Conservation (phyloP, 2,113 vertebrate species). For the Plecturocebus donacophilus region DNA sequence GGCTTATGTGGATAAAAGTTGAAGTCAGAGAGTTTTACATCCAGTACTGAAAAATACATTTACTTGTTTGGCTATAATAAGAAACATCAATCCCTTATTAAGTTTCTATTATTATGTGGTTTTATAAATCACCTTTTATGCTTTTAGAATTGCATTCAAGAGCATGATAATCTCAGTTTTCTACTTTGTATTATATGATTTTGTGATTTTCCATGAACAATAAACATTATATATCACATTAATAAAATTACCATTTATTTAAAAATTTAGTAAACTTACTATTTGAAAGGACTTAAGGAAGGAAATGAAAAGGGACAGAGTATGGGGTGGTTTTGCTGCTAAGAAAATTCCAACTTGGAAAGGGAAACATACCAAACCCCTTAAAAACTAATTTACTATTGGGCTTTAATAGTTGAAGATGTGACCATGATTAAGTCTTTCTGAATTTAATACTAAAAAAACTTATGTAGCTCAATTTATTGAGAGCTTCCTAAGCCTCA, state of each 20-base stretch:
- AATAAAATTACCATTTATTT: background rate
- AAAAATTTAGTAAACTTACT: background rate
- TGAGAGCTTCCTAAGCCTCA: background rate
- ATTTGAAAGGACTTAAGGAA: fast-evolving
- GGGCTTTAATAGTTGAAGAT: background rate
- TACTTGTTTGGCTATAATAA: background rate
- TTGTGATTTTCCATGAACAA: background rate
- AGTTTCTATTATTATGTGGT: background rate
- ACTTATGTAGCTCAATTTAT: background rate
- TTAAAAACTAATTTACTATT: background rate
- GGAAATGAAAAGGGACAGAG: background rate
- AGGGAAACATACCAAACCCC: background rate
- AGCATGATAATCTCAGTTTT: background rate
- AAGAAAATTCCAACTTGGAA: background rate
- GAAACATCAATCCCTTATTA: background rate
- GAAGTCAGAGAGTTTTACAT: background rate
- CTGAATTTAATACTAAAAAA: background rate
- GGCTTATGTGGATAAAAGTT: background rate
- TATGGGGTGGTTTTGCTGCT: background rate
- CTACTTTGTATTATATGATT: background rate
- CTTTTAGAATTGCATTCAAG: background rate
- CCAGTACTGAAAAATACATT: background rate
- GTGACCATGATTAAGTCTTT: background rate
- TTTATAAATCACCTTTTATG: background rate
- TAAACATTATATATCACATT: background rate